Evolutionary conservation across 1,140 invertebrate genomes (phyloP), one percentile per base, ranked within the genome.

Genomic region (Riptortus pedestris): DNA sequence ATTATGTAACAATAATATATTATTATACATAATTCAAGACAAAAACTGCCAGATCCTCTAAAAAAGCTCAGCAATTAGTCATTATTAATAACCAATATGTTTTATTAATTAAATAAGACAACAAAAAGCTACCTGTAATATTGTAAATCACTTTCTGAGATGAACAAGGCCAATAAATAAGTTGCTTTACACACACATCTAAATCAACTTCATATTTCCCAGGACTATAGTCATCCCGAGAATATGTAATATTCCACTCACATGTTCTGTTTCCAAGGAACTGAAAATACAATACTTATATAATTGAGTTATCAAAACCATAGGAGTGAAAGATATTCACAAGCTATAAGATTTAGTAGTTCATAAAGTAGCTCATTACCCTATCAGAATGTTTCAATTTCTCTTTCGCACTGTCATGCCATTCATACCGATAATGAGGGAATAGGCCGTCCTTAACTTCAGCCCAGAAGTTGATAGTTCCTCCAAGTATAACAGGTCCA

Each of bases 191-290:
- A 68, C 76, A 71, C 0, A 88, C 79, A 31, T 73, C 69, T 1
- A 88, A 79, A 70, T 81, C 74, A n/a, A 84, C 76, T 27, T 74
- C 75, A 70, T 87, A 86, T 2, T 70, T 67, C n/a, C 84, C 81
- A 63, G 80, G 74, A 63, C 75, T 75, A 74, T 79, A 80, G 4
- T 71, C 70, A 43, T 76, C 70, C 31, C 72, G 74, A 14, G 77
- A 72, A 73, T 85, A 87, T 57, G 74, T 78, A 24, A 86, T 74
- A 38, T 73, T 80, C 81, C 83, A 88, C 67, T 77, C 73, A 24
- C 64, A 68, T 27, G 73, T n/a, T n/a, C n/a, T n/a, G n/a, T n/a
- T n/a, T n/a, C n/a, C n/a, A n/a, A n/a, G n/a, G n/a, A n/a, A n/a
- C n/a, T n/a, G n/a, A n/a, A n/a, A n/a, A n/a, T n/a, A n/a, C n/a